A percentile compares a stretch with the other conserved stretches of the same genome.
Conservation (phyloP, 2,113 vertebrate species). For the Theristicus caerulescens region DNA sequence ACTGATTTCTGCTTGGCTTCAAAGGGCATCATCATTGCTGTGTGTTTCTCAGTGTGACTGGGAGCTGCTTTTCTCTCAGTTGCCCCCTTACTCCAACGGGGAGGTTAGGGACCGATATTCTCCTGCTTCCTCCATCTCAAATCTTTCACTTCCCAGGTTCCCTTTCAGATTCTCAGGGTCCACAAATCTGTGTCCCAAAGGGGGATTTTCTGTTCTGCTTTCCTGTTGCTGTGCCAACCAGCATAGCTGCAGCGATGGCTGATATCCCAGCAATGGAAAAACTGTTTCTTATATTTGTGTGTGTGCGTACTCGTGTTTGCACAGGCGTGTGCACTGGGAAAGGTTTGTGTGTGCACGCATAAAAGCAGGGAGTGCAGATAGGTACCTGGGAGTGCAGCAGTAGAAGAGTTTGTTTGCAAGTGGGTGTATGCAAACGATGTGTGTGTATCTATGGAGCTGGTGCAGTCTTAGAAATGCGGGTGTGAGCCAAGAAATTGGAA, state of each 20-base stretch:
- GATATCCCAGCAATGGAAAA: not conserved
- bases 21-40: not conserved
- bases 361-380: not conserved
- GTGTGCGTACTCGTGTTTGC: not conserved
- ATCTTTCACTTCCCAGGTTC: not conserved
- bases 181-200: not conserved
- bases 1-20: not conserved
- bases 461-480: not conserved
- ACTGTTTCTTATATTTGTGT: not conserved
- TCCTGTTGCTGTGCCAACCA: slow-evolving; percentile 10
- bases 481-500: not conserved
- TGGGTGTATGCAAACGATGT: not conserved
- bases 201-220: not conserved
- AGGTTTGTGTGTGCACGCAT: not conserved
- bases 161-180: not conserved
- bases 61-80: not conserved
- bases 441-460: not conserved
- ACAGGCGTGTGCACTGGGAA: not conserved
- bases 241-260: not conserved
- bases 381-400: not conserved
- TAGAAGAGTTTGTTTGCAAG: not conserved
- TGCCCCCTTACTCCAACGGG: not conserved
- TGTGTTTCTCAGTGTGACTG: not conserved
- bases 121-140: not conserved
- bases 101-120: not conserved